Evolutionary conservation across 2,113 vertebrate genomes (phyloP), one percentile per base, ranked within the genome.

Genomic region (Alces alces): DNA sequence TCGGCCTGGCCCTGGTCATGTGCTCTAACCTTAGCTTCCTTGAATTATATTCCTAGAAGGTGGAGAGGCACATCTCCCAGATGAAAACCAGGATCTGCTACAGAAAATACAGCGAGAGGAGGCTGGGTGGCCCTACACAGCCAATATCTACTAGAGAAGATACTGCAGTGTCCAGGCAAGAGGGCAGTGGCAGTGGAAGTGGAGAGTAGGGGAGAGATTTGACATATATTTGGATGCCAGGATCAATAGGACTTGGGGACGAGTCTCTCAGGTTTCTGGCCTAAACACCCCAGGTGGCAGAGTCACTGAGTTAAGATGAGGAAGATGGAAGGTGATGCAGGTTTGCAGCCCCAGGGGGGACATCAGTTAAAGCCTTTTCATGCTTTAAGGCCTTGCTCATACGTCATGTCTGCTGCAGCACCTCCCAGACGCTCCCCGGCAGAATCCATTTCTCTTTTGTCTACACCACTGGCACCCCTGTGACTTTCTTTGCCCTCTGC

Each of bases 381-480:
- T 13, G 57, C 57, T 43, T 28, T 19, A 1, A 54, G 83, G 45
- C 45, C 54, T 85, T 25, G 19, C 54, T 73, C 55, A 11, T 6
- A 47, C 5, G 6, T 43, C 76, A 11, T 5, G 0, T 10, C 36
- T 60, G 50, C 91, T 19, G n/a, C 2, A 0, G 9, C 1, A 2
- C 15, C 13, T 73, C 60, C 47, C 30, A 17, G 78, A 1, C 30
- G 47, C 43, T 58, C 39, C 28, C 36, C 1, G 11, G 14, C 43
- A 36, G 58, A 50, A 83, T 23, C 5, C 19, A 25, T 15, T 39
- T 33, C 25, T 82, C 61, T 36, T 7, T 50, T 45, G 45, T 58
- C 54, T 2, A 11, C 36, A 1, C 19, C 0, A 33, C 8, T 15
- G 2, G 3, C 6, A 39, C 80, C 54, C 6, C 7, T 6, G 30